A percentile compares a stretch with the other conserved stretches of the same genome.
These are phyloP conservation scores for Drosophila glabriapex DNA, from an alignment of 2,888 invertebrate species.

Conservation along the genomic window DNA sequence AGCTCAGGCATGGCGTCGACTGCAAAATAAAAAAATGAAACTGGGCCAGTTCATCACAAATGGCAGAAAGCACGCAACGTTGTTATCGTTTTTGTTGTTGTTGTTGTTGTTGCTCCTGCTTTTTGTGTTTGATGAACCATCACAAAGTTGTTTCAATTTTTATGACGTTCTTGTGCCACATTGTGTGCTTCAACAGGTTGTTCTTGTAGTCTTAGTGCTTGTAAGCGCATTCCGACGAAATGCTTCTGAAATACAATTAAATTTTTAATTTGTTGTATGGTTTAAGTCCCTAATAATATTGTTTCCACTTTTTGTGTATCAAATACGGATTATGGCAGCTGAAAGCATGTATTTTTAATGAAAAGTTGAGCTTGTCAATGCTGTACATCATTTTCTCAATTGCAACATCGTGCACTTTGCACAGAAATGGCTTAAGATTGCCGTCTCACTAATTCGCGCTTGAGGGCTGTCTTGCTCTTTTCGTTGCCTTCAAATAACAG, in stretches of 20 bases:
- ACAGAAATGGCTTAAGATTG: not conserved
- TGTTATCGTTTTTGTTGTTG: conserved; percentile 4
- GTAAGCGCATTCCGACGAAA: conserved; percentile 31
- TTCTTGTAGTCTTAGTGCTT: conserved; percentile 6
- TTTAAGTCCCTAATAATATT: conserved; percentile 35
- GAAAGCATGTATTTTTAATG: not conserved
- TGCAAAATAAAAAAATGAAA: conserved; percentile 32
- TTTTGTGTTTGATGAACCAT: conserved; percentile 65
- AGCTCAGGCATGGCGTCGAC: conserved; percentile 43
- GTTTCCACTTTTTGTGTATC: conserved; percentile 24
- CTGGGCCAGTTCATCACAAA: conserved; percentile 70
- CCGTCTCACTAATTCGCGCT: not conserved
- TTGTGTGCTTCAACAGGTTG: conserved; percentile 43
- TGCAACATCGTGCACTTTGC: not conserved
- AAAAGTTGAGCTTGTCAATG: not conserved
- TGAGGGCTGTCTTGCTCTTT: not conserved
- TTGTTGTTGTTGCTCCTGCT: conserved; percentile 4
- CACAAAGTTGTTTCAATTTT: conserved; percentile 69
- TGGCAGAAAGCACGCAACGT: conserved; percentile 68
- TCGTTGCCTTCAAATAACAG: not conserved
- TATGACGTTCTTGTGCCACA: conserved; percentile 53
- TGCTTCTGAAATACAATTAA: conserved; percentile 69
- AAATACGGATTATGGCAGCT: conserved; percentile 4
- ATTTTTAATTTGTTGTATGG: conserved; percentile 30
- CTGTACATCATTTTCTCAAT: not conserved